phyloP scores from a whole-genome alignment of 2,888 invertebrate species.

The Heterodera filipjevi region DNA sequence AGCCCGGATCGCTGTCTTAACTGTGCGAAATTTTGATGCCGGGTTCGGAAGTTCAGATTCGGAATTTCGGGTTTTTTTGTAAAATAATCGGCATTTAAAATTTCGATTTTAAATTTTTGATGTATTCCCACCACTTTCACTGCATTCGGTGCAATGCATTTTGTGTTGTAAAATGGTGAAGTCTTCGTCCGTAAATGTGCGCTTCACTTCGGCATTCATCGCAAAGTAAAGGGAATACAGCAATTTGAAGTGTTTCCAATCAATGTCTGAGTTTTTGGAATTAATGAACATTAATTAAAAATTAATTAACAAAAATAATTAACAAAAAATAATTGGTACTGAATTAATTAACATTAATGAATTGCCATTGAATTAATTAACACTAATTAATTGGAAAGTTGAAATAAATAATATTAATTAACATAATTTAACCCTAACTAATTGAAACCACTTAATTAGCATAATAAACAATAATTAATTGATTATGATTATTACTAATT shows the following conservation, averaged over 20 bases:
- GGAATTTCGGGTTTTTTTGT: too few relatives aligned
- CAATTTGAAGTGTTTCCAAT: slow-evolving; percentile 62
- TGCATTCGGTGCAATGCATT: slow-evolving; percentile 61
- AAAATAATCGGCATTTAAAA: not conserved
- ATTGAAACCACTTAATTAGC: not conserved
- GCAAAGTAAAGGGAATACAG: slow-evolving; percentile 61
- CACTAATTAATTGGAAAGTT: not conserved
- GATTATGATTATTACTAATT: too few relatives aligned
- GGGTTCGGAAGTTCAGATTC: too few relatives aligned
- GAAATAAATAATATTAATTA: slow-evolving; percentile 53
- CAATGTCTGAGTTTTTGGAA: slow-evolving; percentile 60
- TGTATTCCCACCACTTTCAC: slow-evolving; percentile 42
- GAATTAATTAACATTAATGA: not conserved
- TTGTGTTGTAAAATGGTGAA: slow-evolving; percentile 61
- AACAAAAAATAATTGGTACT: too few relatives aligned
- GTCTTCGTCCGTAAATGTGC: slow-evolving; percentile 57
- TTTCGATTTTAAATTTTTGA: not conserved
- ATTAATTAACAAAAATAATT: not conserved
- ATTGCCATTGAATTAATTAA: not conserved
- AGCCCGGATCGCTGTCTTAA: too few relatives aligned
- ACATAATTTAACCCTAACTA: too few relatives aligned
- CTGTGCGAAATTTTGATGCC: too few relatives aligned
- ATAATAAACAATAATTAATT: not conserved
- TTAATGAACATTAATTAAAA: too few relatives aligned
- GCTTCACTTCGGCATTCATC: slow-evolving; percentile 58